Evolutionary conservation across 2,888 invertebrate species (phyloP).

Genomic region (Tiphia femorata): DNA sequence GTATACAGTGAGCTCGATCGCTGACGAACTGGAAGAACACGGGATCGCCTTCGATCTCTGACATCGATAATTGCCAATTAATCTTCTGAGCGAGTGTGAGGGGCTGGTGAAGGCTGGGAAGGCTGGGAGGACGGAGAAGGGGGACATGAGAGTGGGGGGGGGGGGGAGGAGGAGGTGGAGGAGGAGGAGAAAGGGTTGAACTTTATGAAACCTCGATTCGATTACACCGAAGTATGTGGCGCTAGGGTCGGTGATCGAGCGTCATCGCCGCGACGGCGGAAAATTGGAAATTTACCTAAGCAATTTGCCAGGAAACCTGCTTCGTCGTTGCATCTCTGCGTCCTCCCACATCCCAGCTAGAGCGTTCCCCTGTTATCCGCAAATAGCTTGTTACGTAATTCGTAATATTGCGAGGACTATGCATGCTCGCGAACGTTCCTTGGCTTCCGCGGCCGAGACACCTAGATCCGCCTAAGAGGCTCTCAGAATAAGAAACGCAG

Average conservation of each 20-base stretch:
- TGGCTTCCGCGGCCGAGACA: too few species aligned
- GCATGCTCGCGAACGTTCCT: not conserved
- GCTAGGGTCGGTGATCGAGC: constrained; percentile 32
- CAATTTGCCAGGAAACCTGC: constrained; percentile 41
- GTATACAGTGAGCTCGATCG: too few species aligned
- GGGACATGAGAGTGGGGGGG: too few species aligned
- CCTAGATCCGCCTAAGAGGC: too few species aligned
- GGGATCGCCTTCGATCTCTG: constrained; percentile 18
- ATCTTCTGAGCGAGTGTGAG: too few species aligned
- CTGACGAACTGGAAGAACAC: too few species aligned
- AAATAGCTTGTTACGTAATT: too few species aligned
- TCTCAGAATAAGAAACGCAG: too few species aligned
- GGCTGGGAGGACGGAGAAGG: too few species aligned
- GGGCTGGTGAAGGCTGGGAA: too few species aligned
- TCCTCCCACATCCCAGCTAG: constrained; percentile 11
- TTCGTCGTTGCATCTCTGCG: constrained; percentile 6
- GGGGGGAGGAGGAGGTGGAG: too few species aligned
- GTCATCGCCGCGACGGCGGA: constrained; percentile 43
- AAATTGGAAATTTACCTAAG: constrained; percentile 55
- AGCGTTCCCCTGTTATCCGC: constrained; percentile 39
- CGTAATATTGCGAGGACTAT: too few species aligned
- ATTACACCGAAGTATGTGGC: constrained; percentile 48
- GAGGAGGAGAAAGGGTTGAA: constrained; percentile 29
- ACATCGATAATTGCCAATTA: constrained; percentile 59
- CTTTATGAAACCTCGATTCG: constrained; percentile 54